These are phyloP conservation scores for Helicorthomorpha holstii DNA, from an alignment of 1,140 invertebrate genomes.

Conservation along the genomic window DNA sequence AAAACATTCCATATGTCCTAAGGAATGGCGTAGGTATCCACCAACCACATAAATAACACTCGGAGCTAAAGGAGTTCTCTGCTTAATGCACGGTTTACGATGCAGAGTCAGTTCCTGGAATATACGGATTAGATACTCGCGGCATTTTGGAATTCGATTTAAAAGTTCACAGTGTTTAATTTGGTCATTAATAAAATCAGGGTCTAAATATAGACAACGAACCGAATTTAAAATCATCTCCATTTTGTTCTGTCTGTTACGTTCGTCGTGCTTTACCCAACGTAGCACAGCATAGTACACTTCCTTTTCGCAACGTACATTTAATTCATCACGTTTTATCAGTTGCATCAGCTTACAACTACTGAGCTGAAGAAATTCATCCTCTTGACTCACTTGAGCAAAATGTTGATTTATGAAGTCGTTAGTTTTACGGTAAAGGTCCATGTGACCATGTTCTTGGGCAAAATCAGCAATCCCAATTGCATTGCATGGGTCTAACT, in stretches of 20 bases:
- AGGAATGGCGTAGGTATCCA: constrained; percentile 66
- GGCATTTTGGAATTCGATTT: constrained; percentile 67
- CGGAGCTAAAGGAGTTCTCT: constrained; percentile 64
- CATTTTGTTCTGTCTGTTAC: constrained; percentile 62
- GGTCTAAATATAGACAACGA: constrained; percentile 77
- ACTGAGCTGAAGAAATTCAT: constrained; percentile 71
- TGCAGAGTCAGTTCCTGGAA: constrained; percentile 68
- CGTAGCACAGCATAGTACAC: constrained; percentile 79
- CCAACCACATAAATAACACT: constrained; percentile 77
- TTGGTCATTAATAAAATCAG: constrained; percentile 70
- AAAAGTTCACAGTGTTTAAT: constrained; percentile 76
- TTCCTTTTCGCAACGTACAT: constrained; percentile 75
- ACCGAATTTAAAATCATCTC: constrained; percentile 70
- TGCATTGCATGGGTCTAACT: constrained; percentile 80
- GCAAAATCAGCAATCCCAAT: constrained; percentile 84
- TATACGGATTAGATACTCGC: constrained; percentile 74
- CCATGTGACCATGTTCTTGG: constrained; percentile 70
- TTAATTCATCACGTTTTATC: constrained; percentile 71
- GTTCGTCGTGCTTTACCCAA: constrained; percentile 69
- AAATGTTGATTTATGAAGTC: constrained; percentile 81
- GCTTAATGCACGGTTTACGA: constrained; percentile 58
- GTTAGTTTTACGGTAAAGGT: constrained; percentile 66
- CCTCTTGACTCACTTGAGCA: constrained; percentile 69
- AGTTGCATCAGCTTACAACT: constrained; percentile 56
- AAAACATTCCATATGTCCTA: constrained; percentile 70